Percentiles rank a stretch among this genome's conserved stretches.
These are phyloP conservation scores for Gorsachius magnificus DNA, from an alignment of 2,797 vertebrate genomes.

Conservation along the genomic window DNA sequence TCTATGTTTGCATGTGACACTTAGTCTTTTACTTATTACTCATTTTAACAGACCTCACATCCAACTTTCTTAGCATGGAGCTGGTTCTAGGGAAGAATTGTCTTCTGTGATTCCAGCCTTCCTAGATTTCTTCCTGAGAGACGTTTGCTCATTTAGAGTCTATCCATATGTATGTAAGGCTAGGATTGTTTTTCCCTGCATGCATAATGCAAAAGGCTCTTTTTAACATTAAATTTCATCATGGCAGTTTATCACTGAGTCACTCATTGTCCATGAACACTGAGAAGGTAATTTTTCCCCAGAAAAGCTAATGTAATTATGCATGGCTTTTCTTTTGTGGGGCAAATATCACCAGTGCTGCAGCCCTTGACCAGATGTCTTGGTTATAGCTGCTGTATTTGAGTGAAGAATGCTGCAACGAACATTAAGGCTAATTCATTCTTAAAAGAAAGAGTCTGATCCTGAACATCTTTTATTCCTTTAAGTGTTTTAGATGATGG, in stretches of 20 bases:
- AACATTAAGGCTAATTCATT: constrained; percentile 16
- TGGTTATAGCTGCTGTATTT: constrained; percentile 8
- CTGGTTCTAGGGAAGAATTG: background rate
- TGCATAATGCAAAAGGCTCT: background rate
- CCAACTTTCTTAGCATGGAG: background rate
- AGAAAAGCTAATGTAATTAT: constrained; percentile 9
- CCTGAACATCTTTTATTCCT: constrained; percentile 34
- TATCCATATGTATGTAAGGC: background rate
- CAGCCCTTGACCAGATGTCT: constrained; percentile 54
- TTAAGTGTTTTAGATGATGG: constrained; percentile 22
- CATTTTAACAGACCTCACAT: background rate
- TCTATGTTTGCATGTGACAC: background rate
- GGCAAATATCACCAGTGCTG: background rate
- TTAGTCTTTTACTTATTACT: background rate
- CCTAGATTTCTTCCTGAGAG: background rate
- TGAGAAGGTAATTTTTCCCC: background rate
- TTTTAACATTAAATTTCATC: constrained; percentile 7
- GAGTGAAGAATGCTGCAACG: background rate
- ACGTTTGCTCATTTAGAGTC: background rate
- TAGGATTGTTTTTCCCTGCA: background rate
- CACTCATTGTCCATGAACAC: background rate
- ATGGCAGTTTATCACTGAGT: background rate
- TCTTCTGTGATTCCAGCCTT: background rate
- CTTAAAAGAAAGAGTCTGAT: background rate
- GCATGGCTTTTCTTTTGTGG: background rate